Evolutionary conservation across 2,113 vertebrate genomes (phyloP).

Genomic region (Procavia capensis): DNA sequence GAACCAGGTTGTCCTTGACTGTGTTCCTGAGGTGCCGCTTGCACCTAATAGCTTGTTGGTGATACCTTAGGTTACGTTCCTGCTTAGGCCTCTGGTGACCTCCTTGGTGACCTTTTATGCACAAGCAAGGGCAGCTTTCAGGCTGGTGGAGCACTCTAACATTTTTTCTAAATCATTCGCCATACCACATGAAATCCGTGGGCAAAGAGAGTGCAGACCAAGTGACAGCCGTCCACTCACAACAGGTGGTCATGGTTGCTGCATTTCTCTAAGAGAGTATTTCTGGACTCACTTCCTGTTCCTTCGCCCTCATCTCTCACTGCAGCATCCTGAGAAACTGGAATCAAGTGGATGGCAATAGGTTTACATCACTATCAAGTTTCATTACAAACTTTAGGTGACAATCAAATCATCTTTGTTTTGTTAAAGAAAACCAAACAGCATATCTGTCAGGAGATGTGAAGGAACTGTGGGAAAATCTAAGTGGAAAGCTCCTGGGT

Average conservation of each 20-base stretch:
- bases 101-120: neutral
- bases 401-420: neutral
- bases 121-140: neutral
- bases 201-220: too few relatives aligned
- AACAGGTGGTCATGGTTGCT: neutral
- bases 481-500: neutral
- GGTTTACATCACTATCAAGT: neutral
- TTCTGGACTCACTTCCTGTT: neutral
- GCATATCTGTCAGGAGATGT: neutral
- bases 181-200: neutral
- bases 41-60: neutral
- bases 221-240: neutral
- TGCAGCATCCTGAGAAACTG: neutral
- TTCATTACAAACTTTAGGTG: neutral
- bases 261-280: neutral
- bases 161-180: neutral
- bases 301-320: neutral
- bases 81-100: neutral
- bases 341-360: too few relatives aligned
- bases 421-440: neutral
- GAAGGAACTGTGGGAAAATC: neutral
- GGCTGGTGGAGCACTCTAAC: neutral
- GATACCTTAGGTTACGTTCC: neutral
- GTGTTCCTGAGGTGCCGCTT: neutral
- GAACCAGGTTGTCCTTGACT: neutral